phyloP scores from a whole-genome alignment of 1,140 invertebrate genomes.

The Orius insidiosus region DNA sequence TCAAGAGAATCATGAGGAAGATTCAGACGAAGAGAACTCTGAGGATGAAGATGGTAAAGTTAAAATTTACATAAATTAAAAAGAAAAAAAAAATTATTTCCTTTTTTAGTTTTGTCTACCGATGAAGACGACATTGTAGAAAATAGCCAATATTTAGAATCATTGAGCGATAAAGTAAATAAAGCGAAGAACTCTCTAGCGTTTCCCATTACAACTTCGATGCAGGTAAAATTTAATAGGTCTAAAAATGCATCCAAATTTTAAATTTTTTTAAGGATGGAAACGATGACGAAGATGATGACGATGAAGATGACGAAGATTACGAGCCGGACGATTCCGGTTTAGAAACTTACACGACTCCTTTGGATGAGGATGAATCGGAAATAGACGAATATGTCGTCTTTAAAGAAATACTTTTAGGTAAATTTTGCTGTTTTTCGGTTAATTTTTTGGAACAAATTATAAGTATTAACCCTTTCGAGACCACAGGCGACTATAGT shows the following conservation, averaged over 20 bases:
- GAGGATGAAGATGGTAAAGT: slow-evolving; percentile 43
- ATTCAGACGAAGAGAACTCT: slow-evolving; percentile 50
- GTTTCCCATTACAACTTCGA: slow-evolving; percentile 34
- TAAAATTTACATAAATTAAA: neutral
- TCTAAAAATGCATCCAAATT: too few species aligned
- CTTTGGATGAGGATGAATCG: slow-evolving; percentile 74
- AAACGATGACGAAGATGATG: slow-evolving; percentile 25
- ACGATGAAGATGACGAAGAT: slow-evolving; percentile 29
- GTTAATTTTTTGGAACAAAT: too few species aligned
- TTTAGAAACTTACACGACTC: slow-evolving; percentile 77
- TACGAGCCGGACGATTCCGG: slow-evolving; percentile 39
- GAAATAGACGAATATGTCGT: slow-evolving; percentile 80
- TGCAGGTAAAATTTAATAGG: too few species aligned
- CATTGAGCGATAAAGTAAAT: slow-evolving; percentile 43
- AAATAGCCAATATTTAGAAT: slow-evolving; percentile 65
- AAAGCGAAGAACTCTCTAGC: slow-evolving; percentile 30
- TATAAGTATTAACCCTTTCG: too few species aligned
- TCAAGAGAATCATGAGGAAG: slow-evolving; percentile 56
- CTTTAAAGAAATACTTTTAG: slow-evolving; percentile 77
- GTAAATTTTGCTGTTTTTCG: too few species aligned
- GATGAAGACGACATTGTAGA: slow-evolving; percentile 91
- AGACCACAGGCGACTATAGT: too few species aligned
- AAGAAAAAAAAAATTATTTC: neutral
- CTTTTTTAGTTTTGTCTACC: slow-evolving; percentile 52
- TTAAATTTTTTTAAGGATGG: too few species aligned